phyloP scores from a whole-genome alignment of 2,113 vertebrate genomes.

The Columba livia region DNA sequence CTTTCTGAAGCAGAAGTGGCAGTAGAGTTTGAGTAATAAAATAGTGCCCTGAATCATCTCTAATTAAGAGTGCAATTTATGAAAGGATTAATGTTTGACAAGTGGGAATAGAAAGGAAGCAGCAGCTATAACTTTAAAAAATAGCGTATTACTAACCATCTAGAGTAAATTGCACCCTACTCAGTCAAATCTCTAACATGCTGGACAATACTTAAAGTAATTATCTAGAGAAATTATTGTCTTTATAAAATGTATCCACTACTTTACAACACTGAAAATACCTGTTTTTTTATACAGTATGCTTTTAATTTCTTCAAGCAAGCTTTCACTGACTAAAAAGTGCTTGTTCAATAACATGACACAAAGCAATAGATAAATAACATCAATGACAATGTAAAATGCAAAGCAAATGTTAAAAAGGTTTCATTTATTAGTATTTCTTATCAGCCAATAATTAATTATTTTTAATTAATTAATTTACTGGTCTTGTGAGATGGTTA shows the following conservation, averaged over 20 bases:
- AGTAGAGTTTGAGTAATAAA: slow-evolving; percentile 28
- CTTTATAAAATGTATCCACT: slow-evolving; percentile 28
- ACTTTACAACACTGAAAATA: slow-evolving; percentile 21
- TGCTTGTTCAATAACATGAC: background rate
- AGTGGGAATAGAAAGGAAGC: background rate
- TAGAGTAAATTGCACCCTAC: background rate
- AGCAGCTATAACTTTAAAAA: slow-evolving; percentile 22
- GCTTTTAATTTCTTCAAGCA: background rate
- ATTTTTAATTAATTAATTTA: slow-evolving; percentile 52
- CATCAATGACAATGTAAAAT: background rate
- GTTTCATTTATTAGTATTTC: slow-evolving; percentile 21
- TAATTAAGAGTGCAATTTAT: slow-evolving; percentile 45
- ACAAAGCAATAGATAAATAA: background rate
- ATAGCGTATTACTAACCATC: slow-evolving; percentile 31
- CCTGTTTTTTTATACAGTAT: background rate
- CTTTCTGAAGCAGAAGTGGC: background rate
- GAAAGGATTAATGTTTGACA: slow-evolving; percentile 41
- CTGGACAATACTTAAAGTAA: slow-evolving; percentile 18
- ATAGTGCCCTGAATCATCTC: slow-evolving; percentile 19
- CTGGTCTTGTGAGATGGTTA: slow-evolving; percentile 31
- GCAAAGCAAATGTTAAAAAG: slow-evolving; percentile 3
- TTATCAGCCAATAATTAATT: slow-evolving; percentile 44
- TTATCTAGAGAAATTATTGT: slow-evolving; percentile 36
- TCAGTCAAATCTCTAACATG: slow-evolving; percentile 34
- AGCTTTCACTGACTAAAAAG: background rate